Percentiles rank a stretch among this genome's conserved stretches.
These are phyloP conservation scores for Paradoxurus hermaphroditus DNA, from an alignment of 2,113 vertebrate genomes.

Conservation along the genomic window DNA sequence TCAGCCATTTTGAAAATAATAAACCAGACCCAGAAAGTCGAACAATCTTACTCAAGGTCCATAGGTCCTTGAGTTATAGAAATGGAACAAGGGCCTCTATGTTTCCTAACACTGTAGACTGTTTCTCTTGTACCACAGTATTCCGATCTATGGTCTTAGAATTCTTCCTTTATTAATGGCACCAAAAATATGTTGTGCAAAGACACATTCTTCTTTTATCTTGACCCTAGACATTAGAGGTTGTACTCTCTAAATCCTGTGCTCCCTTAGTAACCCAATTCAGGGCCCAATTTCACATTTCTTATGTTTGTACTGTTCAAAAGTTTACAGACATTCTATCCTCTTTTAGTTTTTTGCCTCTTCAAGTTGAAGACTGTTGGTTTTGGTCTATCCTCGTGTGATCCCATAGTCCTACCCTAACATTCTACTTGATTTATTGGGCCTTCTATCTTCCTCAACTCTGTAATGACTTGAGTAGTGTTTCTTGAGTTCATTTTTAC, in stretches of 20 bases:
- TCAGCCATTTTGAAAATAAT: slow-evolving; percentile 24
- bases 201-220: background rate
- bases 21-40: slow-evolving; percentile 8
- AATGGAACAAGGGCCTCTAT: background rate
- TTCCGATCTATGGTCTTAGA: slow-evolving; percentile 16
- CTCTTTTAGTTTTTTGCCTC: background rate
- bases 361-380: background rate
- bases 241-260: slow-evolving; percentile 12
- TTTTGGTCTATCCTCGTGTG: background rate
- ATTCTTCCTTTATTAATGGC: background rate
- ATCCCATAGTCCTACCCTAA: background rate
- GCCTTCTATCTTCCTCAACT: background rate
- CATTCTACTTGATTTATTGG: background rate
- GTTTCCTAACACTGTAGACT: background rate
- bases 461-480: background rate
- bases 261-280: background rate
- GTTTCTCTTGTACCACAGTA: background rate
- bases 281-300: background rate
- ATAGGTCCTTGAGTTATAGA: background rate
- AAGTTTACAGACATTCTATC: background rate
- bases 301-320: background rate
- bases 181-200: background rate
- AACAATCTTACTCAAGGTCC: background rate
- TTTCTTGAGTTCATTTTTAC: background rate
- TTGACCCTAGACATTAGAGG: background rate